Percentiles rank a stretch among this genome's conserved stretches.
phyloP scores from a whole-genome alignment of 2,888 invertebrate species.

The Drosophila fulvimacula region DNA sequence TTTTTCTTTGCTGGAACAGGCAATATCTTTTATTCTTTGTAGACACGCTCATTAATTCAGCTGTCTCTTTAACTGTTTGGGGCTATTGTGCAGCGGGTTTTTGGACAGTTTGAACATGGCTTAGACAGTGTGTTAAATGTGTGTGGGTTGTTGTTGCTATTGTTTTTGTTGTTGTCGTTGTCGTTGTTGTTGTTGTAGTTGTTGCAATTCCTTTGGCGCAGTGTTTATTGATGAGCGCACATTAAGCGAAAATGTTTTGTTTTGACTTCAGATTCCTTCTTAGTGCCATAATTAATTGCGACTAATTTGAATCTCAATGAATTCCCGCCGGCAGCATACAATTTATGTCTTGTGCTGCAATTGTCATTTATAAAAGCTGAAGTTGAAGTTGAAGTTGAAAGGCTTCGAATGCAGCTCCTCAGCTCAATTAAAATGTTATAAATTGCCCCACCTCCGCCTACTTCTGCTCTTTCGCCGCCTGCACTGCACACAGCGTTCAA shows the following conservation, averaged over 20 bases:
- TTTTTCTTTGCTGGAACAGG: slow-evolving; percentile 26
- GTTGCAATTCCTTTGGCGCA: slow-evolving; percentile 39
- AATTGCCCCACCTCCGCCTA: slow-evolving; percentile 27
- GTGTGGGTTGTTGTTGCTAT: slow-evolving; percentile 29
- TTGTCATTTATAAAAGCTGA: slow-evolving; percentile 47
- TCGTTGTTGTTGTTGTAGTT: slow-evolving; percentile 25
- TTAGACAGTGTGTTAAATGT: slow-evolving; percentile 23
- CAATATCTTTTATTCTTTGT: slow-evolving; percentile 45
- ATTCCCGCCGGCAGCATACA: slow-evolving; percentile 10
- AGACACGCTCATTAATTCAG: slow-evolving; percentile 56
- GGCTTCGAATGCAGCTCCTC: slow-evolving; percentile 38
- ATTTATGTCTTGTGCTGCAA: slow-evolving; percentile 38
- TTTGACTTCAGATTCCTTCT: slow-evolving; percentile 60
- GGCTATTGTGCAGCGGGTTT: slow-evolving; percentile 55
- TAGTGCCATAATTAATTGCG: slow-evolving; percentile 50
- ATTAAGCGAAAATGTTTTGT: slow-evolving; percentile 64
- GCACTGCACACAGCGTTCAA: slow-evolving; percentile 10
- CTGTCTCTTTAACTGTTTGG: slow-evolving; percentile 34
- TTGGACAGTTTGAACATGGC: slow-evolving; percentile 37
- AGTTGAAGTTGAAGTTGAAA: slow-evolving; percentile 28
- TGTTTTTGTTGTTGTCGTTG: too few species aligned
- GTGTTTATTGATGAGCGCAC: slow-evolving; percentile 58
- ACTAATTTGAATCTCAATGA: slow-evolving; percentile 56
- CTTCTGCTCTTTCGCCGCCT: too few species aligned
- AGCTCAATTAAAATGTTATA: slow-evolving; percentile 50